phyloP scores from a whole-genome alignment of 1,140 invertebrate species.

The Zaprionus ghesquierei region DNA sequence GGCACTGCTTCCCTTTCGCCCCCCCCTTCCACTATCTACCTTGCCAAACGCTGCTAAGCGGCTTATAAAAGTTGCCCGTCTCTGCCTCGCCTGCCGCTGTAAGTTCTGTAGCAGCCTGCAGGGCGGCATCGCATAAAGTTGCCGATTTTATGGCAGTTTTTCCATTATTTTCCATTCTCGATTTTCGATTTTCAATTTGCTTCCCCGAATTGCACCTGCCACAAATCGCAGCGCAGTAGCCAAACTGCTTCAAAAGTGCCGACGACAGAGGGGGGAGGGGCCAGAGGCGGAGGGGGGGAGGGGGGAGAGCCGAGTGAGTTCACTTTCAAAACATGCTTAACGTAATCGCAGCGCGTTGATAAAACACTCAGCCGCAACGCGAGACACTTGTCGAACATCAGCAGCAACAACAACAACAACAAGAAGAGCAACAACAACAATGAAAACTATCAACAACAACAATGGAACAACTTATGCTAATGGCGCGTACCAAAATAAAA shows the following conservation, averaged over 20 bases:
- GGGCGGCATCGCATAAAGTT: constrained; percentile 32
- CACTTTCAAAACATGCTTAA: constrained; percentile 56
- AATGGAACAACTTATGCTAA: constrained; percentile 65
- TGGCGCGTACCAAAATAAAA: constrained; percentile 73
- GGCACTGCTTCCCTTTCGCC: neutral
- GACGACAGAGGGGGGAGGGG: neutral
- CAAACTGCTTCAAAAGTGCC: constrained; percentile 49
- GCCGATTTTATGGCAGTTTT: constrained; percentile 14
- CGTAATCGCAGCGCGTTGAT: constrained; percentile 42
- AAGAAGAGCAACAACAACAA: constrained; percentile 15
- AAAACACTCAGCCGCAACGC: constrained; percentile 20
- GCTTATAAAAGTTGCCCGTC: constrained; percentile 36
- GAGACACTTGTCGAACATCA: constrained; percentile 57
- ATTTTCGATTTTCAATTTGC: constrained; percentile 14
- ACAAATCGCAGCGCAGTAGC: constrained; percentile 15
- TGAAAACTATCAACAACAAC: neutral
- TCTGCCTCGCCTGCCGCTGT: constrained; percentile 1
- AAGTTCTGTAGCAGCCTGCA: constrained; percentile 18
- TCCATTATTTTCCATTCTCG: constrained; percentile 11
- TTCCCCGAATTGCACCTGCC: constrained; percentile 38
- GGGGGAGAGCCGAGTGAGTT: constrained; percentile 1
- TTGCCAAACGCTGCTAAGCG: constrained; percentile 39
- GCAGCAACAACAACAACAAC: constrained; percentile 18
- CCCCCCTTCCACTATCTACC: neutral
- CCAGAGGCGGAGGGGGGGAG: neutral